Percentiles rank a stretch among this genome's conserved stretches.
phyloP scores from a whole-genome alignment of 2,797 vertebrate species.

The Heliangelus exortis region DNA sequence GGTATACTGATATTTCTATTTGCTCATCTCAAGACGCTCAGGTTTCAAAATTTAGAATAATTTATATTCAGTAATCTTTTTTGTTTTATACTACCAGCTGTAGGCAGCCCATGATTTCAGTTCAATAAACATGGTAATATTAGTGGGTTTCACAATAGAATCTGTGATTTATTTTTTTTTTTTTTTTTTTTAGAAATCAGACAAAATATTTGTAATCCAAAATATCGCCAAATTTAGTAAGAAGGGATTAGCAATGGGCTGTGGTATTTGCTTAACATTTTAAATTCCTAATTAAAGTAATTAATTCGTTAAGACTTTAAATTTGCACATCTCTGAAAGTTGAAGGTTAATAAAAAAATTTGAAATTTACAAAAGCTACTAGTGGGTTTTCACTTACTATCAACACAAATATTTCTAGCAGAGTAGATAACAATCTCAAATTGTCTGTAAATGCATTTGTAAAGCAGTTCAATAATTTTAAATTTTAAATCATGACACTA shows the following conservation, averaged over 20 bases:
- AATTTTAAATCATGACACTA: neutral
- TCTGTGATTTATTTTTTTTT: neutral
- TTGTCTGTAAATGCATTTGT: neutral
- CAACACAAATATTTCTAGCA: neutral
- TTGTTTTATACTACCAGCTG: neutral
- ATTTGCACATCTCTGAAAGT: neutral
- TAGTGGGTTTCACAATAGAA: neutral
- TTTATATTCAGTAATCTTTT: neutral
- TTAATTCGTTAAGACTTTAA: neutral
- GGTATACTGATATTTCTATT: neutral
- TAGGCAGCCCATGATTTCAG: neutral
- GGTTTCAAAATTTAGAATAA: neutral
- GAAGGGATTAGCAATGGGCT: neutral
- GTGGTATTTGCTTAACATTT: neutral
- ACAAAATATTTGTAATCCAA: neutral
- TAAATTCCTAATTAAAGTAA: neutral
- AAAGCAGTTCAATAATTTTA: neutral
- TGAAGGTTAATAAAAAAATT: neutral
- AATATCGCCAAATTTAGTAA: neutral
- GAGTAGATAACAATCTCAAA: neutral
- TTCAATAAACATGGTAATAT: neutral
- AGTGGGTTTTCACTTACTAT: neutral
- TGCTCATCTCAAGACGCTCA: neutral
- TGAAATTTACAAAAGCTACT: neutral
- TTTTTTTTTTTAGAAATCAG: neutral